Conservation (phyloP, 2,888 invertebrate species). For the Trichopria drosophilae region DNA sequence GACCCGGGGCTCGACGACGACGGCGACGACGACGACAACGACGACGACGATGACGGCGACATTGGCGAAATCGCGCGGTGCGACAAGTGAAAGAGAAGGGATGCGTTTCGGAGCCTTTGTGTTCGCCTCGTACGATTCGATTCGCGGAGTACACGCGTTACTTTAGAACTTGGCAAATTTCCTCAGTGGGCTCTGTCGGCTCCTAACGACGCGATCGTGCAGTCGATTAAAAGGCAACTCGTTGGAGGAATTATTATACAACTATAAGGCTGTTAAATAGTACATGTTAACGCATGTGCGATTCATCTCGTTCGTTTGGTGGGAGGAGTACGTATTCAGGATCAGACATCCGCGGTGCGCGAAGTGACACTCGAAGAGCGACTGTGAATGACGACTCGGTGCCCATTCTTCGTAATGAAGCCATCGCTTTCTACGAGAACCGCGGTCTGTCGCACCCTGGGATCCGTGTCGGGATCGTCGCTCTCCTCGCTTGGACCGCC, state of each 20-base stretch:
- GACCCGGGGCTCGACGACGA: conserved; percentile 17
- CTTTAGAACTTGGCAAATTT: conserved; percentile 3
- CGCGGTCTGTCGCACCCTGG: conserved; percentile 67
- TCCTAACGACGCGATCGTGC: conserved; percentile 41
- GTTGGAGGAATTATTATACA: conserved; percentile 56
- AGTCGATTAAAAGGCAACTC: conserved; percentile 56
- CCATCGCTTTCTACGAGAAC: conserved; percentile 84
- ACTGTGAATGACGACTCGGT: conserved; percentile 88
- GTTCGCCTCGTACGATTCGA: too few species aligned
- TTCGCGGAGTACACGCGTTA: conserved; percentile 10
- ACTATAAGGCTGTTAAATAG: conserved; percentile 58
- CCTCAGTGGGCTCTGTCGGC: conserved; percentile 33
- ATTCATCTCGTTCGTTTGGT: conserved; percentile 30
- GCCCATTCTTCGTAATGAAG: conserved; percentile 82
- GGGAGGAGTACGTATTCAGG: conserved; percentile 34
- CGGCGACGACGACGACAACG: too few species aligned
- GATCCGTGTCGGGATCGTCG: conserved; percentile 57
- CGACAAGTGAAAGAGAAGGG: too few species aligned
- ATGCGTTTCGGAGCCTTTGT: too few species aligned
- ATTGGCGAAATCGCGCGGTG: conserved; percentile 26
- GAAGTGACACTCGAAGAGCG: conserved; percentile 85
- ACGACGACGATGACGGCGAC: conserved; percentile 11
- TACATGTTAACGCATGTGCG: conserved; percentile 27
- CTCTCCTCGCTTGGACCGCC: conserved; percentile 63
- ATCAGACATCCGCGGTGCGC: conserved; percentile 82